Percentiles rank a stretch among this genome's conserved stretches.
Conservation (phyloP, 1,140 invertebrate species). For the Zophobas atratus region DNA sequence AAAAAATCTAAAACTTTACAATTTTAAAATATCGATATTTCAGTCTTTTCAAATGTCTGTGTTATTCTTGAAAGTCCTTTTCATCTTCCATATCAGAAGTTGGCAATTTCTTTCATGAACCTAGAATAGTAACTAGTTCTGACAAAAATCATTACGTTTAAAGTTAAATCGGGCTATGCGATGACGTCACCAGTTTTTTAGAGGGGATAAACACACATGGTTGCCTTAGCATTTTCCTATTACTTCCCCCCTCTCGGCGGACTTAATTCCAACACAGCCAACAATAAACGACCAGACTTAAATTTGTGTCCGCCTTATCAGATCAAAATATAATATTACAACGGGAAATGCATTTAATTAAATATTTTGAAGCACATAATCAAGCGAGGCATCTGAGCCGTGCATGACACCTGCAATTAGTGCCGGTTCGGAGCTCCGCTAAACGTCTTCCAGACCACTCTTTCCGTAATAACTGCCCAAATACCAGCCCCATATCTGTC, state of each 20-base stretch:
- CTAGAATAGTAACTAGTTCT: too few species aligned
- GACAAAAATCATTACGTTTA: too few species aligned
- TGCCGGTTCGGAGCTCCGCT: constrained; percentile 60
- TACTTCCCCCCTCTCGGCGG: neutral
- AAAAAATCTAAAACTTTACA: too few species aligned
- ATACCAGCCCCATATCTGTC: constrained; percentile 18
- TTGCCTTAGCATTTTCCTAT: too few species aligned
- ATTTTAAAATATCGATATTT: too few species aligned
- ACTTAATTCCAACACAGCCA: constrained; percentile 36
- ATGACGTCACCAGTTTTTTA: too few species aligned
- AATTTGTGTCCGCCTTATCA: constrained; percentile 52
- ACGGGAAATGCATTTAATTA: constrained; percentile 63
- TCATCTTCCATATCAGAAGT: too few species aligned
- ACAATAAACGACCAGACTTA: constrained; percentile 37
- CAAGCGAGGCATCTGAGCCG: constrained; percentile 55
- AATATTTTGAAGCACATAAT: constrained; percentile 61
- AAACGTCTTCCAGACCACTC: constrained; percentile 55
- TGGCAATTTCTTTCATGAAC: too few species aligned
- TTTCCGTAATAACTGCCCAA: constrained; percentile 22
- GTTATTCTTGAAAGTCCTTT: too few species aligned
- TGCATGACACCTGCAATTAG: constrained; percentile 62
- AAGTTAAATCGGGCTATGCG: too few species aligned
- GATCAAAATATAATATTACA: constrained; percentile 61
- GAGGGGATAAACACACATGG: too few species aligned
- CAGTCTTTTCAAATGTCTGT: too few species aligned